Percentiles rank a stretch among this genome's conserved stretches.
Conservation (phyloP, 2,113 vertebrate species). For the Lasiurus borealis region DNA sequence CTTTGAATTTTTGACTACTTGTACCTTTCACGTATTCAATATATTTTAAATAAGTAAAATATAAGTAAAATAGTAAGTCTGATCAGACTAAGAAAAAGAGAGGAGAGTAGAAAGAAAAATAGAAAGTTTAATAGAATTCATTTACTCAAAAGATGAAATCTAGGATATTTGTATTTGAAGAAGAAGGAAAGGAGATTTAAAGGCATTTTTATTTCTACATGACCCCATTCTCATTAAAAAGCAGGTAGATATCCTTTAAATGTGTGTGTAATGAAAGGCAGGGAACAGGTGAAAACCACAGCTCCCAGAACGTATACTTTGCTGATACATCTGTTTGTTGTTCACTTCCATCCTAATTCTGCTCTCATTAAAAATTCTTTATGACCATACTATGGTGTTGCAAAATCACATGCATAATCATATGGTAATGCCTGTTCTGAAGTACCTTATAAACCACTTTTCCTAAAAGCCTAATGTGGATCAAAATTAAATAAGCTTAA, state of each 20-base stretch:
- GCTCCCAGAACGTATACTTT: neutral
- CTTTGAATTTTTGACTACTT: neutral
- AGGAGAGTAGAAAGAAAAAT: neutral
- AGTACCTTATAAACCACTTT: neutral
- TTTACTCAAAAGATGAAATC: neutral
- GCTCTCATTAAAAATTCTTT: neutral
- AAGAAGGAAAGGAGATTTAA: neutral
- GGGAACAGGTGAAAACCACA: neutral
- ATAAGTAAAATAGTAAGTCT: neutral
- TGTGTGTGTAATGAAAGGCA: neutral
- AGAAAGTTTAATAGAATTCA: neutral
- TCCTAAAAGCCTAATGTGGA: neutral
- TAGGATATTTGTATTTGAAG: neutral
- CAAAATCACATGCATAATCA: neutral
- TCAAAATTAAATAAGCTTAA: neutral
- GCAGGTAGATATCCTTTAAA: neutral
- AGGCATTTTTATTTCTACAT: neutral
- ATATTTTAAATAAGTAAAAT: neutral
- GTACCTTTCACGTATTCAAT: neutral
- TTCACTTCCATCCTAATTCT: neutral
- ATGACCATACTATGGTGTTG: neutral
- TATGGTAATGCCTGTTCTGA: neutral
- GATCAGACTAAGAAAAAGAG: neutral
- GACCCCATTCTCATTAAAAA: neutral
- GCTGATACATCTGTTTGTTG: neutral